Evolutionary conservation across 2,113 vertebrate genomes (phyloP), one percentile per base, ranked within the genome.

Genomic region (Procavia capensis): DNA sequence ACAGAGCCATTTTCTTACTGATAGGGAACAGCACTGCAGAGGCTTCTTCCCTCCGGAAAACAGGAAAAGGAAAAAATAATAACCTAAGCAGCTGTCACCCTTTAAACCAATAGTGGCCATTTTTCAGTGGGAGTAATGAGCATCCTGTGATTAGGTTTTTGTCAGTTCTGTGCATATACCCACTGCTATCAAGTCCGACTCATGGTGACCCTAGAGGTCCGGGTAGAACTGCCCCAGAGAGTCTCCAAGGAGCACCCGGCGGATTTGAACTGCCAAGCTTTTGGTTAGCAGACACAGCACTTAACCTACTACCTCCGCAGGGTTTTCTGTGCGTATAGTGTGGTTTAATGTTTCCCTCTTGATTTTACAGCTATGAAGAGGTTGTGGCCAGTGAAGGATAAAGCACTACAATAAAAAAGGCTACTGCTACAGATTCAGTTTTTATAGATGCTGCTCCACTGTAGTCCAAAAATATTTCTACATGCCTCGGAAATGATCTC

Each of bases 401-500:
- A 96, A 96, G 93, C 76, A 95, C 59, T 74, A 95, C 93, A 96
- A 95, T 24, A 85, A 87, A 64, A 90, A 87, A 47, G 4, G 63
- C 54, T n/a, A 34, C 27, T 78, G 72, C 83, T 95, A 85, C 92
- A 97, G 83, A 92, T 94, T 94, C 93, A 81, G 36, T 89, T 95
- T 82, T 96, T 97, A 90, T 27, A 92, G 82, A 92, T 93, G 94
- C 90, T 86, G 54, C 83, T 89, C 92, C 59, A 96, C 91, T 25
- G 89, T 54, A 63, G 87, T 43, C 84, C 74, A 25, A 97, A 98
- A 95, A 63, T 91, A 94, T 41, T 78, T 72, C 80, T 45, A 41
- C 39, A 63, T 47, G 70, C 76, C 68, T 92, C 76, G 68, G 31
- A 90, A 74, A 83, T 72, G 57, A 80, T 79, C 88, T 80, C 31